These are phyloP conservation scores for Drosophila burlai DNA, from an alignment of 1,140 invertebrate genomes.

Conservation along the genomic window DNA sequence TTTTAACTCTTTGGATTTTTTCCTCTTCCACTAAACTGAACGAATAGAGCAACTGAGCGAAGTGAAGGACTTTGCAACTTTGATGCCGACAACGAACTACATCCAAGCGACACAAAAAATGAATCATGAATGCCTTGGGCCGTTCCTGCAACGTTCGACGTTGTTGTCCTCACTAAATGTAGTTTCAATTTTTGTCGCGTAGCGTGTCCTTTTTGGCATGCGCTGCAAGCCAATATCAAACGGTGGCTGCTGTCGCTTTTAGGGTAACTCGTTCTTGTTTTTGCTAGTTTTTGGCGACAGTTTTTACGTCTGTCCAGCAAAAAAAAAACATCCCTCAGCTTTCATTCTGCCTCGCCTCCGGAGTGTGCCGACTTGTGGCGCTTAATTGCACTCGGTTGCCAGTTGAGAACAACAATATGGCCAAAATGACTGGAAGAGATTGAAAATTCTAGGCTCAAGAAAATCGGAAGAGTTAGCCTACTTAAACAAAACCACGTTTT, in stretches of 20 bases:
- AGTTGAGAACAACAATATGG: constrained; percentile 9
- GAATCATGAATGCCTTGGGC: constrained; percentile 21
- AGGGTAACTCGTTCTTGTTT: constrained; percentile 10
- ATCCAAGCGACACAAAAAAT: constrained; percentile 42
- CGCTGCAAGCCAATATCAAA: constrained; percentile 45
- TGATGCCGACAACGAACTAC: constrained; percentile 27
- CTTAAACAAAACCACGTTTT: background rate
- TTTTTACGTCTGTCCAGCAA: constrained; percentile 44
- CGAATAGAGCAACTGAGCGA: constrained; percentile 32
- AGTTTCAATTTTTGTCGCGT: constrained; percentile 70
- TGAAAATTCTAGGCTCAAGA: background rate
- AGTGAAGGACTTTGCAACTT: constrained; percentile 17
- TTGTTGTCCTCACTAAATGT: constrained; percentile 23
- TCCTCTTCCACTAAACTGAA: constrained; percentile 41
- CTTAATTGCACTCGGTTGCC: constrained; percentile 34
- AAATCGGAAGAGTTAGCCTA: background rate
- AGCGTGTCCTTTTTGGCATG: constrained; percentile 59
- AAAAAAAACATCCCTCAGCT: background rate
- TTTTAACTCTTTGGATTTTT: constrained; percentile 5
- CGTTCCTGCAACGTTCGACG: constrained; percentile 21
- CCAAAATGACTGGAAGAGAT: background rate
- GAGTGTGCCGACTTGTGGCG: background rate
- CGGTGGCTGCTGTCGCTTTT: constrained; percentile 5
- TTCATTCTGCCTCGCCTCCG: background rate
- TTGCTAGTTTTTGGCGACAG: constrained; percentile 49